These are phyloP conservation scores for Plusia festucae DNA, from an alignment of 2,888 invertebrate species.

Conservation along the genomic window DNA sequence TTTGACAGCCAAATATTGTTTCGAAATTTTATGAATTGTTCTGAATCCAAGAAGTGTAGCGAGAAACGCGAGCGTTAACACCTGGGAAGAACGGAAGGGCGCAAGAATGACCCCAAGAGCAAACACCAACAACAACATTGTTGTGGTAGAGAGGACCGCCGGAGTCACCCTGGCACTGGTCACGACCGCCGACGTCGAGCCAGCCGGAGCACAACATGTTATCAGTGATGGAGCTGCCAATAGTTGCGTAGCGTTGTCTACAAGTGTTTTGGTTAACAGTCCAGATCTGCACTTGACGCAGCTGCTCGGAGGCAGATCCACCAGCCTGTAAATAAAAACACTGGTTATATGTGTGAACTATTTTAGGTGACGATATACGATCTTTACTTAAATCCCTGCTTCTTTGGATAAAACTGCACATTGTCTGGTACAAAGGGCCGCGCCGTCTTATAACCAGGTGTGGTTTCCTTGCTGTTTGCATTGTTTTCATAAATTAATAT, in stretches of 20 bases:
- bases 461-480: too few relatives aligned
- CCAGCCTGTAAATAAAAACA: background rate
- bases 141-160: constrained; percentile 74
- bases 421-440: too few relatives aligned
- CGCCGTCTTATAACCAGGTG: too few relatives aligned
- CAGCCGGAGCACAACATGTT: constrained; percentile 71
- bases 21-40: constrained; percentile 53
- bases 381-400: too few relatives aligned
- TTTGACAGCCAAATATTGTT: background rate
- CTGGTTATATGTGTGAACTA: too few relatives aligned
- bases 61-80: constrained; percentile 67
- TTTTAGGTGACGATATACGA: too few relatives aligned
- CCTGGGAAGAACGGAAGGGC: constrained; percentile 66
- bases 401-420: too few relatives aligned
- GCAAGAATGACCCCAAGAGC: constrained; percentile 69
- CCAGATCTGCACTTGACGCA: constrained; percentile 55
- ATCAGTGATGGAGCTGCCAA: constrained; percentile 49
- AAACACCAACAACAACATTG: constrained; percentile 68
- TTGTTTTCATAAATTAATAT: too few relatives aligned
- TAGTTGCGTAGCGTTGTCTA: constrained; percentile 53
- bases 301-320: background rate
- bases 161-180: constrained; percentile 77
- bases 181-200: constrained; percentile 72
- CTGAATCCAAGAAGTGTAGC: constrained; percentile 66
- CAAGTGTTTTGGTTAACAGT: constrained; percentile 63